Evolutionary conservation across 2,113 vertebrate genomes (phyloP), one percentile per base, ranked within the genome.

Genomic region (Brachypodius melanocephalos): DNA sequence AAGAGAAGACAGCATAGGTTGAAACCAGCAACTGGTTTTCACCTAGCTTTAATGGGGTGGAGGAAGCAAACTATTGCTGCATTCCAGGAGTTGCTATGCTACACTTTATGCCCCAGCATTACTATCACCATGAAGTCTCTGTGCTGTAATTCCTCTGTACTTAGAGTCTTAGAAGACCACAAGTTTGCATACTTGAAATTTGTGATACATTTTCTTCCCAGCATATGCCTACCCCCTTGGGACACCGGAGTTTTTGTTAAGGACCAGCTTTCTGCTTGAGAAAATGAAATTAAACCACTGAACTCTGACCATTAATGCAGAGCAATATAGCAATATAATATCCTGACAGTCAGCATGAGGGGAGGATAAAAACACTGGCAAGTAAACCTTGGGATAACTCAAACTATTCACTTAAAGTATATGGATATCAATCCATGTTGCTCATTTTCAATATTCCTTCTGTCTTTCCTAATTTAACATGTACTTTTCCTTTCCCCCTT

Each of bases 201-300:
- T 34, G 43, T 67, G 92, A 46, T 66, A 57, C 77, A 6, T 43
- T 85, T 95, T 92, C 43, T 90, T 89, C 85, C 85, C 75, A 93
- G 72, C 72, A 49, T 67, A 94, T 46, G 63, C 72, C 36, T 59
- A 46, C 29, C 7, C 83, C 29, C 46, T 74, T 58, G 68, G 52
- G 89, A 95, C 65, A n/a, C 76, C 80, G 73, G 52, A 58, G 18
- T 8, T 51, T 68, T 77, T 88, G 63, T 61, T 43, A 46, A 76
- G 74, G 75, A 88, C 65, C 31, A 88, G 78, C 36, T 68, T 91
- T 92, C 61, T 93, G 24, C 82, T 88, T 96, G 68, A 54, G 69
- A 89, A 97, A 97, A 95, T 83, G 66, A 9, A 40, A 52, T 34
- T 55, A 84, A 89, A 88, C 67, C 65, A 24, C 85, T 91, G 92